Base-by-base conservation (phyloP, 2,113 vertebrate genomes). In the Tupaia chinensis region DNA sequence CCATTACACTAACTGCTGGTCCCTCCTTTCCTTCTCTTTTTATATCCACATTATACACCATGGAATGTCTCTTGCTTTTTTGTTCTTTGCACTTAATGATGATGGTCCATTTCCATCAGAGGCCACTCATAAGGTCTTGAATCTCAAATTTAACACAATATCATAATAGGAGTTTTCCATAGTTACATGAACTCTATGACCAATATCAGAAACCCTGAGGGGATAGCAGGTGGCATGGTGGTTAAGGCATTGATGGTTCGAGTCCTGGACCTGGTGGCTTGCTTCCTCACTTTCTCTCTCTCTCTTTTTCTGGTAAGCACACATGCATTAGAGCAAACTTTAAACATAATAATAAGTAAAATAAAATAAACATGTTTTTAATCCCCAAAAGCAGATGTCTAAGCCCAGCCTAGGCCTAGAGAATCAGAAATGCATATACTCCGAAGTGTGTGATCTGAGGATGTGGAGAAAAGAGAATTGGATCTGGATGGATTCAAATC, bases 51-150 rank as follows among this genome's bases (percentile, higher is more conserved):
- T n/a, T 72, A 4, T 85, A 88, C 5, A 96, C 44, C 69, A 14
- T 68, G 54, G 78, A 84, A 69, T 74, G 14, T 73, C 60, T 9
- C n/a, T 93, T 78, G 25, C 53, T 54, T 68, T 88, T 90, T 94
- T 91, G 19, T 44, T 44, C 44, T 44, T 91, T 91, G 19, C 8
- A 78, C 58, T 73, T 96, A 86, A 58, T 66, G 53, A 85, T 73
- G 79, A 87, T 87, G 23, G 60, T 78, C 8, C n/a, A 22, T 95
- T 92, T 96, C 44, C 91, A 86, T 74, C n/a, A 78, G 19, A 91
- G 27, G 44, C 20, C 65, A 74, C 80, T 56, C 92, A 54, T 58
- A 93, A 91, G 34, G 11, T 85, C 66, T 90, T 76, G 34, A 87
- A 76, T 29, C 29, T 89, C 34, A 78, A 86, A 90, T 92, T 94